Percentiles rank a stretch among this genome's conserved stretches.
phyloP scores from a whole-genome alignment of 2,113 vertebrate genomes.

The Pelusios castaneus region DNA sequence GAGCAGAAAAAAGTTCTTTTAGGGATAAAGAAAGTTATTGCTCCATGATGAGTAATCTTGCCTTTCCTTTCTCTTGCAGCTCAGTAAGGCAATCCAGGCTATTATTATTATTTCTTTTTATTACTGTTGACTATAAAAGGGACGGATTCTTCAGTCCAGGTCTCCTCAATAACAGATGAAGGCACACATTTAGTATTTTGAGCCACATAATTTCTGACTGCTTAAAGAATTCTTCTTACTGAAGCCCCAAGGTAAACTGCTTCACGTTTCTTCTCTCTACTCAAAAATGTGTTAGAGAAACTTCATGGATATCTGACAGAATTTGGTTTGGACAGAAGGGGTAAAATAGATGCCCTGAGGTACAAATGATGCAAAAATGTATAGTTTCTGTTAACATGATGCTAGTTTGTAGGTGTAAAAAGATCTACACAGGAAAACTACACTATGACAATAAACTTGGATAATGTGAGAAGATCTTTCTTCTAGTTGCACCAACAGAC shows the following conservation, averaged over 20 bases:
- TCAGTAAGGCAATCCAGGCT: accelerated
- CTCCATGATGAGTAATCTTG: neutral
- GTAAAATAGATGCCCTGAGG: neutral
- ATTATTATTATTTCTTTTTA: neutral
- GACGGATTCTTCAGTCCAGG: neutral
- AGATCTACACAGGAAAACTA: neutral
- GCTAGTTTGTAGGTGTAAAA: neutral
- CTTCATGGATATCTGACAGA: neutral
- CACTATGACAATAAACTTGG: too few relatives aligned
- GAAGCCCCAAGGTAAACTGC: neutral
- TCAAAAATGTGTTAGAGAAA: neutral
- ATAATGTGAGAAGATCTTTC: neutral
- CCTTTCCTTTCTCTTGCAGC: neutral
- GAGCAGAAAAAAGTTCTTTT: neutral
- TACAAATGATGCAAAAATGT: neutral
- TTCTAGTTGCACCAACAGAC: neutral
- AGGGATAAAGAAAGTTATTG: neutral
- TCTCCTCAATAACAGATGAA: neutral
- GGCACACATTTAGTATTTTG: neutral
- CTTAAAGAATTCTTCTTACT: neutral
- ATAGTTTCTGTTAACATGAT: neutral
- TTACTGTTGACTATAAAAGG: neutral
- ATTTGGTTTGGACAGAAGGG: neutral
- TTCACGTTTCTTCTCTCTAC: neutral
- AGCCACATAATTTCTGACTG: neutral